Evolutionary conservation across 2,797 vertebrate species (phyloP).

Genomic region (Lagodon rhomboides): DNA sequence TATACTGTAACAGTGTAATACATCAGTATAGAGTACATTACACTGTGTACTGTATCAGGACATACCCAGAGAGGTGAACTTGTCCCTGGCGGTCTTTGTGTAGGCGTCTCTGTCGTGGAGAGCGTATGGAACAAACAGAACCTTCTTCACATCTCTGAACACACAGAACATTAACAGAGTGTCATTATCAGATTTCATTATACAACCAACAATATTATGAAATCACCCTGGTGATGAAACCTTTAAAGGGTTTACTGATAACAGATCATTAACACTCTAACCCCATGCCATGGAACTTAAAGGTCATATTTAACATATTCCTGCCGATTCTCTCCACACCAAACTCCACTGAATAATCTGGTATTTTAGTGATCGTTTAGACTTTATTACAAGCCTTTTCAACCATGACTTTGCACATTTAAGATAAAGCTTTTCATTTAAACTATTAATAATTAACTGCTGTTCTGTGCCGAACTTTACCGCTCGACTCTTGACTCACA

Average conservation of each 20-base stretch:
- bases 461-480: not conserved
- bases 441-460: not conserved
- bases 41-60: not conserved
- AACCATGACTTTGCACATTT: not conserved
- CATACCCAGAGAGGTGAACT: slow-evolving; percentile 86
- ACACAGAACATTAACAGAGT: not conserved
- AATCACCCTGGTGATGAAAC: no score
- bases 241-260: no score
- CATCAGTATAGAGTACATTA: not conserved
- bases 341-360: not conserved
- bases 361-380: not conserved
- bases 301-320: not conserved
- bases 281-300: not conserved
- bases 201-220: no score
- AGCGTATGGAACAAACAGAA: slow-evolving; percentile 91
- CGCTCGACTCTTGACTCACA: accelerated
- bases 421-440: not conserved
- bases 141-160: slow-evolving; percentile 84
- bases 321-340: not conserved
- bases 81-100: slow-evolving; percentile 85
- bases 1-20: not conserved
- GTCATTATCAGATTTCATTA: no score
- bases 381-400: no score
- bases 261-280: no score
- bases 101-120: slow-evolving; percentile 88